A percentile compares a stretch with the other conserved stretches of the same genome.
Conservation (phyloP, 2,113 vertebrate species). For the Misgurnus anguillicaudatus region DNA sequence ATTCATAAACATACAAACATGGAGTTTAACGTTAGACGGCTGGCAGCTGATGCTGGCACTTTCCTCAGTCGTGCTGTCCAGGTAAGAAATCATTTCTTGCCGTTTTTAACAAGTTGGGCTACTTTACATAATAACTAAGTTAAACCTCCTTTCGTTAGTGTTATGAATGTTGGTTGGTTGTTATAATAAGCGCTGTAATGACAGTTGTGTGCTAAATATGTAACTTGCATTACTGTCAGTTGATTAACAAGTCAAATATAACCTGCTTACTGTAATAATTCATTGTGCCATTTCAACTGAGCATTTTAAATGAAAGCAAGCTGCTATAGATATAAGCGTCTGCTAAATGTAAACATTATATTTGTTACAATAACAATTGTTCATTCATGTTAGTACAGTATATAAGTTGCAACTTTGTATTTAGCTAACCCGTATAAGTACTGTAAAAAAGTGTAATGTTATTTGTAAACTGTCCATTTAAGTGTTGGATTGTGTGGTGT, state of each 20-base stretch:
- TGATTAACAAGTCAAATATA: not conserved
- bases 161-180: not conserved
- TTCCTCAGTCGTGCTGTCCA: constrained; percentile 93
- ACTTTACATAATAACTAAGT: too few relatives aligned
- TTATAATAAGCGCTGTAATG: not conserved
- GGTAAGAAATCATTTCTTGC: constrained; percentile 66
- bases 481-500: not conserved
- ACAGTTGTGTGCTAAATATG: not conserved
- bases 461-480: not conserved
- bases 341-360: too few relatives aligned
- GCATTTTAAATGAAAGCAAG: too few relatives aligned
- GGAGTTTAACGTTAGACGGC: constrained; percentile 93
- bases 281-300: too few relatives aligned
- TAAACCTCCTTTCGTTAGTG: too few relatives aligned
- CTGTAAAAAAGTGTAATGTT: not conserved
- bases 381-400: too few relatives aligned
- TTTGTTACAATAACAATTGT: too few relatives aligned
- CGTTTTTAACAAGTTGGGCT: too few relatives aligned
- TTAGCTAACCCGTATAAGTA: too few relatives aligned
- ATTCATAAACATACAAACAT: constrained; percentile 64
- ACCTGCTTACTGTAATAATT: too few relatives aligned
- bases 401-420: too few relatives aligned
- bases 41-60: constrained; percentile 91
- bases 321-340: too few relatives aligned
- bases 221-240: not conserved